Evolutionary conservation across 2,797 vertebrate genomes (phyloP).

Genomic region (Neosilurus mollespiculum): DNA sequence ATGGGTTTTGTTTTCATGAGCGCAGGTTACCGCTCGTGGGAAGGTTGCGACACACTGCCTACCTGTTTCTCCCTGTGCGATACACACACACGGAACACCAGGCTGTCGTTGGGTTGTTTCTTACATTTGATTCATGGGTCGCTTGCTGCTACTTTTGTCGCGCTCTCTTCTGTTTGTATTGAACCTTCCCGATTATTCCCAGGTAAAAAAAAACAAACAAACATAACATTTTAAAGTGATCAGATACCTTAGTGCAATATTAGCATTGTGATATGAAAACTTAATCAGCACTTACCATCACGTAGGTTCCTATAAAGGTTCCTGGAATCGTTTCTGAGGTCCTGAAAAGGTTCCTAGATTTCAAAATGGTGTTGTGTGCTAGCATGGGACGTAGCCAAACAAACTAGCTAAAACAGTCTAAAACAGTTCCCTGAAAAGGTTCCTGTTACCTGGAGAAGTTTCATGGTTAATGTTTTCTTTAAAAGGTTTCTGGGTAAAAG

Average conservation of each 20-base stretch:
- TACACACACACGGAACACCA: constrained; percentile 78
- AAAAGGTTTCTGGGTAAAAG: background rate
- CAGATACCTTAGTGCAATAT: background rate
- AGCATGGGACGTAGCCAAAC: background rate
- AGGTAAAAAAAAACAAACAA: background rate
- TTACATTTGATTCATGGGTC: constrained; percentile 93
- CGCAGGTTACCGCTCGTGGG: constrained; percentile 95
- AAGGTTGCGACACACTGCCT: constrained; percentile 97
- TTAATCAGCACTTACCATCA: background rate
- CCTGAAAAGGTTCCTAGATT: background rate
- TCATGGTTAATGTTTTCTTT: background rate
- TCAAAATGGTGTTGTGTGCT: background rate
- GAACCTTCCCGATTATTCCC: background rate
- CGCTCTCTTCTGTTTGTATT: constrained; percentile 15
- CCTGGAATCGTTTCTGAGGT: background rate
- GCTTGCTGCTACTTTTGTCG: constrained; percentile 75
- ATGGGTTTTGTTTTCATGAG: constrained; percentile 89
- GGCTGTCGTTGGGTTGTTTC: constrained; percentile 99
- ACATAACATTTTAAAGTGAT: background rate
- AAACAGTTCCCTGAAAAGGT: background rate
- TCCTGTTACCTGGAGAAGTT: background rate
- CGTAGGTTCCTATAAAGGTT: background rate
- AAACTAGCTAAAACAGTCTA: background rate
- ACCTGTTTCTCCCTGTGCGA: constrained; percentile 99
- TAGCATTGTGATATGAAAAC: background rate